phyloP scores from a whole-genome alignment of 2,888 invertebrate species.

The Hirtodrosophila histrioides region DNA sequence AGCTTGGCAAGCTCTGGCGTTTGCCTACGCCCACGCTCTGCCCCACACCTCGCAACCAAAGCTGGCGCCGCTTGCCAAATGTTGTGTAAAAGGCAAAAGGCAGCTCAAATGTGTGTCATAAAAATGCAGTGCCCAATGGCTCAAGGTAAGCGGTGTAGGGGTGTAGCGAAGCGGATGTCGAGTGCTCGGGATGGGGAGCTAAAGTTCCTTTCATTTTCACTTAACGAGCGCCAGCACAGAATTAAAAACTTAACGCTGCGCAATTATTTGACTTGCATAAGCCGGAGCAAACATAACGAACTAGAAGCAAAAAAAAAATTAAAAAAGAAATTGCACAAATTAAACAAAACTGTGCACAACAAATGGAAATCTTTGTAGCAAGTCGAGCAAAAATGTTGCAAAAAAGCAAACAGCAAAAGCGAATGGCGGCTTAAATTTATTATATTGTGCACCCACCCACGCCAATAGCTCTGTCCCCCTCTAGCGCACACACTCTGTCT shows the following conservation, averaged over 20 bases:
- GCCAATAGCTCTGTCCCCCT: not conserved
- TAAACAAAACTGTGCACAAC: constrained; percentile 64
- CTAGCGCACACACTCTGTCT: not conserved
- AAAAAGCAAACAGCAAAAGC: constrained; percentile 68
- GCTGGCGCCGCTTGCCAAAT: constrained; percentile 68
- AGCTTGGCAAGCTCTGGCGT: constrained; percentile 62
- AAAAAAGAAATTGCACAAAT: constrained; percentile 56
- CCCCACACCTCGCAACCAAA: not conserved
- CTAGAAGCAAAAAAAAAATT: constrained; percentile 29
- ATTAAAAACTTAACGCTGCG: constrained; percentile 70
- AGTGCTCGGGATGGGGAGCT: constrained; percentile 15
- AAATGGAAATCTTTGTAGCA: constrained; percentile 55
- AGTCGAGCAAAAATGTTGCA: constrained; percentile 30
- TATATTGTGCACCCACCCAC: constrained; percentile 64
- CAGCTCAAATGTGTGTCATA: constrained; percentile 69
- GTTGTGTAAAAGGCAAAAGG: constrained; percentile 71
- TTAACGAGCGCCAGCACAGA: constrained; percentile 38
- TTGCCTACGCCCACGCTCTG: constrained; percentile 25
- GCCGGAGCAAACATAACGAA: constrained; percentile 34
- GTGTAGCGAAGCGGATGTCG: constrained; percentile 4
- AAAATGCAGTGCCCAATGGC: constrained; percentile 56
- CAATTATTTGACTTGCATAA: constrained; percentile 74
- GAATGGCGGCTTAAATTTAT: constrained; percentile 71
- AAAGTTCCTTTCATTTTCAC: constrained; percentile 38
- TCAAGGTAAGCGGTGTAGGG: constrained; percentile 44